Evolutionary conservation across 2,797 vertebrate species (phyloP), one percentile per base, ranked within the genome.

Genomic region (Phrynocephalus forsythii): DNA sequence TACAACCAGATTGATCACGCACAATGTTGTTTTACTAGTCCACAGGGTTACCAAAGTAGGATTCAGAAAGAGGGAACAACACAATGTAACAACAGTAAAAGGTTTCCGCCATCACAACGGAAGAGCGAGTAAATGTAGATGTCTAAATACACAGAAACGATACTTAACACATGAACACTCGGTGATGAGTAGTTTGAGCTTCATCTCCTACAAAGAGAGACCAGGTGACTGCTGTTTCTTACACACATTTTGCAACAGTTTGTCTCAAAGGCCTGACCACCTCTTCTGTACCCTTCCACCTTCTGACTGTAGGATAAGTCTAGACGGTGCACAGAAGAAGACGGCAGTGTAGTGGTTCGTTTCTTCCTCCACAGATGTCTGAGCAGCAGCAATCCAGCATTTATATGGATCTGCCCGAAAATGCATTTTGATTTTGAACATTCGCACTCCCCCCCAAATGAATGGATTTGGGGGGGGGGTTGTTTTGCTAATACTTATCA

Each of bases 401-500:
- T 93, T 77, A 94, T 92, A 72, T 56, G 91, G n/a, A 90, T 92
- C 83, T 88, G 88, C 68, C 81, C 18, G 67, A 75, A 56, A 92
- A 90, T 20, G n/a, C 81, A 73, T 89, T 90, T 91, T 86, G 92
- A 88, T 86, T 60, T 91, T 86, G 92, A 88, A 92, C 90, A 78
- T 92, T 92, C 71, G 30, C 94, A 80, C 79, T 92, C 38, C 67
- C 90, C 86, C 92, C 93, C 86, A 89, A 92, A 91, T 88, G 91
- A 87, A 92, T 90, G 93, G 30, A 87, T 83, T 72, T 93, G 92
- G 93, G 95, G 91, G 91, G 92, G 93, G 95, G 91, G 94, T 95
- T 83, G 79, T 88, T 44, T 79, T 30, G 85, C 92, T 94, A 93
- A 94, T 91, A 83, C 91, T 77, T 94, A 94, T 95, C 94, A 95